Conservation (phyloP, 1,140 invertebrate species). For the Drosophila tropicalis region DNA sequence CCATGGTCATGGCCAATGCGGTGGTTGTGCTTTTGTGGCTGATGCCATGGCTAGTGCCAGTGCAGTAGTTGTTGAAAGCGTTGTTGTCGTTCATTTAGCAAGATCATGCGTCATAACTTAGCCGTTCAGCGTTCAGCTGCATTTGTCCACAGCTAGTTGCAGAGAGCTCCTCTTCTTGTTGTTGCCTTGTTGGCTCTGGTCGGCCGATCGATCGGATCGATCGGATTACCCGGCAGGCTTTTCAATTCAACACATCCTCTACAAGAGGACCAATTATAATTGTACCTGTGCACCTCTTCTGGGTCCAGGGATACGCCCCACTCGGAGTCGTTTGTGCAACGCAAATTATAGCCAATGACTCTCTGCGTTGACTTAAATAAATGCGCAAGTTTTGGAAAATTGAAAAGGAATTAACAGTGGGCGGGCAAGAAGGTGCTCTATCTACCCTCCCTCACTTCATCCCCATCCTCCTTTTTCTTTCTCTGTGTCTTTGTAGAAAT, state of each 20-base stretch:
- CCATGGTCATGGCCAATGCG: too few relatives aligned
- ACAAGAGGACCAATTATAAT: conserved; percentile 59
- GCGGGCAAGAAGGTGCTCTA: conserved; percentile 28
- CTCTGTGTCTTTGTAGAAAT: conserved; percentile 54
- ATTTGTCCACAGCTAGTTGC: not conserved
- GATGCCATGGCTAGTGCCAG: conserved; percentile 18
- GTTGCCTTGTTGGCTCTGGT: not conserved
- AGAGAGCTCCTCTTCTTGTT: not conserved
- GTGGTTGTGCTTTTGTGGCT: too few relatives aligned
- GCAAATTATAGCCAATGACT: conserved; percentile 65
- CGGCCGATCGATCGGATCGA: conserved; percentile 37
- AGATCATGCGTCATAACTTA: conserved; percentile 64
- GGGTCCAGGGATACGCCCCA: conserved; percentile 23
- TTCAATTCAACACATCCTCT: conserved; percentile 80
- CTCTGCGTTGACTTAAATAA: conserved; percentile 72
- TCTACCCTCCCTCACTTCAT: not conserved
- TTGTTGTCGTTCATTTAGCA: conserved; percentile 70
- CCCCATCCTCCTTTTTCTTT: not conserved
- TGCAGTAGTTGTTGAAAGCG: conserved; percentile 80
- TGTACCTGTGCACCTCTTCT: conserved; percentile 3
- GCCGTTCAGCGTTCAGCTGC: not conserved
- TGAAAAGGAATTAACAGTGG: conserved; percentile 72
- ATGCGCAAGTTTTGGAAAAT: conserved; percentile 77
- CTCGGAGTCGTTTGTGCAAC: conserved; percentile 46
- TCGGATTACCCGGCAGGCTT: conserved; percentile 80